Evolutionary conservation across 2,113 vertebrate genomes (phyloP), one percentile per base, ranked within the genome.

Genomic region (Oreocharis arfaki): DNA sequence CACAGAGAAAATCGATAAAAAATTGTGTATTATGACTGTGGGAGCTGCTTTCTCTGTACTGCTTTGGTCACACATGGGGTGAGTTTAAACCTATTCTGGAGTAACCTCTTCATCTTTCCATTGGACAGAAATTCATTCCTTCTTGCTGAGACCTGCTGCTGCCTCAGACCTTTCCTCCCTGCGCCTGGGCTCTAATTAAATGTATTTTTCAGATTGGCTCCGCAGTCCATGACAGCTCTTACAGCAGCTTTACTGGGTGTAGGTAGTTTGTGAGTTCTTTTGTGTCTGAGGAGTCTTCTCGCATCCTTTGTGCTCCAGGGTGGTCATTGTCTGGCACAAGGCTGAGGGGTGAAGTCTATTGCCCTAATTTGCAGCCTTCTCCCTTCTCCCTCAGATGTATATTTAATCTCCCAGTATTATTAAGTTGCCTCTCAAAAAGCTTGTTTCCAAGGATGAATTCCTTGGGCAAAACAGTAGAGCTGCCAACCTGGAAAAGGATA

Each of bases 191-290:
- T 68, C 70, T 75, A 55, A 61, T 83, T 12, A 41, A 53, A 57
- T 65, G 1, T 7, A 2, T 60, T 82, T 83, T 79, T 71, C 41
- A 4, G 3, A 0, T 59, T 68, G 1, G 1, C n/a, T 81, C 5
- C 57, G 22, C 8, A 22, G 9, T 49, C 55, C 3, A 1, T 39
- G 47, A 33, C 39, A 70, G 30, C 26, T 49, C 9, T 65, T 56
- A 26, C 3, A 10, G 7, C 33, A 13, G 8, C 46, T 59, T 47
- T 63, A 41, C 20, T 3, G 3, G 4, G 1, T 44, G 24, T 56
- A 44, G 41, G 7, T 42, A 21, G 33, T 69, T 60, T 16, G 27
- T 57, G 32, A 78, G 19, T 19, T 74, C 35, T 84, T 35, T 57
- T 65, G 46, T 67, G 69, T 92, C 55, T 86, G 35, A 81, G 42